Evolutionary conservation across 2,888 invertebrate species (phyloP).

Genomic region (Trissolcus japonicus): DNA sequence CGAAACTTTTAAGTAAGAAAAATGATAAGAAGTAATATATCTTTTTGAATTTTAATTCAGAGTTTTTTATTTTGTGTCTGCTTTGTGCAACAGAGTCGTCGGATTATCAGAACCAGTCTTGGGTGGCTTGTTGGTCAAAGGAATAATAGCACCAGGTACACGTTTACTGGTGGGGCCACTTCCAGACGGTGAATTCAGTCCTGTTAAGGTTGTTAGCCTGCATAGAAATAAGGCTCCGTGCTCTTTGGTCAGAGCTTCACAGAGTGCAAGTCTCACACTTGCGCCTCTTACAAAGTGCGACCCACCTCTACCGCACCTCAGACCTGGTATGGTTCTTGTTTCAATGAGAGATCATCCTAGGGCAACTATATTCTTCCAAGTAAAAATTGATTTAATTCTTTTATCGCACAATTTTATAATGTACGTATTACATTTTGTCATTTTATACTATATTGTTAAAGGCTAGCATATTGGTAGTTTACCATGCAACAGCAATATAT

Average conservation of each 20-base stretch:
- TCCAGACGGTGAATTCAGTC: slow-evolving; percentile 86
- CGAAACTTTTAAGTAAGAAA: slow-evolving; percentile 83
- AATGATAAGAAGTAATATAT: neutral
- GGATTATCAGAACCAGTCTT: slow-evolving; percentile 87
- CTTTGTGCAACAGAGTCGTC: slow-evolving; percentile 80
- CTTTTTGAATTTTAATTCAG: neutral
- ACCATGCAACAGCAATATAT: slow-evolving; percentile 89
- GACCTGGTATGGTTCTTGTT: slow-evolving; percentile 92
- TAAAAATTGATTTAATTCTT: slow-evolving; percentile 58
- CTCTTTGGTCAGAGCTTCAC: slow-evolving; percentile 90
- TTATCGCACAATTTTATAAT: neutral
- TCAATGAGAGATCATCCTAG: slow-evolving; percentile 77
- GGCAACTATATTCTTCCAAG: slow-evolving; percentile 79
- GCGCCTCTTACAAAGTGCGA: slow-evolving; percentile 77
- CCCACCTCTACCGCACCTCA: slow-evolving; percentile 78
- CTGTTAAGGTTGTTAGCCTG: slow-evolving; percentile 88
- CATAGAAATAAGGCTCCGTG: slow-evolving; percentile 96
- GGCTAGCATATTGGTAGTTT: slow-evolving; percentile 93
- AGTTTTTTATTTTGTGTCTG: neutral
- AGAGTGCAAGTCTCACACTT: slow-evolving; percentile 90
- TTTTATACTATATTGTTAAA: slow-evolving; percentile 70
- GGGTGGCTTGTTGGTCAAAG: slow-evolving; percentile 90
- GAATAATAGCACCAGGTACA: slow-evolving; percentile 91
- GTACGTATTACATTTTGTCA: neutral
- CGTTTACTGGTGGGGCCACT: slow-evolving; percentile 86